Evolutionary conservation across 2,113 vertebrate genomes (phyloP).

Genomic region (Notechis scutatus): DNA sequence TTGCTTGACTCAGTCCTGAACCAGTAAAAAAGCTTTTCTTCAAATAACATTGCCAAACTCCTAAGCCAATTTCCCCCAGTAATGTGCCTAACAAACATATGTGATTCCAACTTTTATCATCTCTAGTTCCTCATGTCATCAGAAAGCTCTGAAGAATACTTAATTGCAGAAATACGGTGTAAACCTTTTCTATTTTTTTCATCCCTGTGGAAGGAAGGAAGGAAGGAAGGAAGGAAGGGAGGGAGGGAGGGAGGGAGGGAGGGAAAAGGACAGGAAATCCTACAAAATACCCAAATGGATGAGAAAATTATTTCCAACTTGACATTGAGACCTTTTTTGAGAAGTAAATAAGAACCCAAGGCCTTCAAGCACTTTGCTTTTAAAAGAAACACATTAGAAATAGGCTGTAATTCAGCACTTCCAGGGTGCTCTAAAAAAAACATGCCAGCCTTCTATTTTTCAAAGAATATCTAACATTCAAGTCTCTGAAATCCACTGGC

Average conservation of each 20-base stretch:
- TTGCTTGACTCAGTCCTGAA: neutral
- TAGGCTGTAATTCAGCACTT: conserved; percentile 32
- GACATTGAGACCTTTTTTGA: conserved; percentile 23
- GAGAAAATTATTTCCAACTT: conserved; percentile 19
- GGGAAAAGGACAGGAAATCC: neutral
- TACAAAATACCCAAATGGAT: neutral
- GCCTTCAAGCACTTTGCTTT: conserved; percentile 41
- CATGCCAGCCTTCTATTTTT: conserved; percentile 29
- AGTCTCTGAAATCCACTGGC: conserved; percentile 30
- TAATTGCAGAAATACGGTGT: neutral
- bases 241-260: neutral
- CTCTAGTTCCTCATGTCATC: neutral
- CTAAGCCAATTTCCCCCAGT: neutral
- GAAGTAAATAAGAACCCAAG: neutral
- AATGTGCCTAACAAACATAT: neutral
- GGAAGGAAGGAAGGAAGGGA: neutral
- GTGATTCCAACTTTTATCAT: neutral
- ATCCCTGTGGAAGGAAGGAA: neutral
- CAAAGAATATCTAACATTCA: conserved; percentile 32
- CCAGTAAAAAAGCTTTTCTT: neutral
- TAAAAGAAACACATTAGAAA: conserved; percentile 31
- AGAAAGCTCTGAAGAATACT: neutral
- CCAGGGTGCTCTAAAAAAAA: conserved; percentile 5
- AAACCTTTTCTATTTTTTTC: neutral
- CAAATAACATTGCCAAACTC: neutral